These are phyloP conservation scores for Drosophila dives DNA, from an alignment of 2,888 invertebrate genomes.

Conservation along the genomic window DNA sequence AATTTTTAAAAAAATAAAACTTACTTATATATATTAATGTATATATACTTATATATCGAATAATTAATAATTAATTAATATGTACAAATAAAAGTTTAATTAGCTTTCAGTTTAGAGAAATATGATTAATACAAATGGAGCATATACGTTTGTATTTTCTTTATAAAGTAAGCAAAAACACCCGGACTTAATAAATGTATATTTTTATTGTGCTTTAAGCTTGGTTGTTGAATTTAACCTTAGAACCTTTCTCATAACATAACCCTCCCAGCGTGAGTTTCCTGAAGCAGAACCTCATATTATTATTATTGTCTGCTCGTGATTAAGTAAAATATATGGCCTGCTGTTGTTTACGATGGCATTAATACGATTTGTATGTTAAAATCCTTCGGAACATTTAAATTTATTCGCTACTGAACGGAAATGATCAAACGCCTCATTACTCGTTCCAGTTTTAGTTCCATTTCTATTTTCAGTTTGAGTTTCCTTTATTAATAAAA, in stretches of 20 bases:
- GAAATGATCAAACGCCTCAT: slow-evolving; percentile 71
- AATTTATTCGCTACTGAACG: slow-evolving; percentile 53
- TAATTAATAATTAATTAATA: not conserved
- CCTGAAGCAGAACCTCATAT: slow-evolving; percentile 8
- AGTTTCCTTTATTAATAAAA: slow-evolving; percentile 46
- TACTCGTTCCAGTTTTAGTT: slow-evolving; percentile 44
- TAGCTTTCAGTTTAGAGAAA: not conserved
- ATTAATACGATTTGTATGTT: slow-evolving; percentile 57
- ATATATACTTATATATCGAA: not conserved
- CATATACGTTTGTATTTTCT: not conserved
- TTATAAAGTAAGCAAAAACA: not conserved
- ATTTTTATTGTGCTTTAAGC: not conserved
- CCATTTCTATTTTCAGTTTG: slow-evolving; percentile 24
- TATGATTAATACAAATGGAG: too few relatives aligned
- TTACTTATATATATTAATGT: not conserved
- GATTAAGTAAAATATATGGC: slow-evolving; percentile 31
- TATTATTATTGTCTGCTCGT: slow-evolving; percentile 6
- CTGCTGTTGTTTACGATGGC: slow-evolving; percentile 35
- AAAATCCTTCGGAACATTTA: slow-evolving; percentile 47
- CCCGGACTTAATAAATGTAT: not conserved
- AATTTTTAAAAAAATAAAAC: not conserved
- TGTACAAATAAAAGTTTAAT: not conserved
- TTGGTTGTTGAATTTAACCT: not conserved
- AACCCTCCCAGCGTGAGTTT: not conserved
- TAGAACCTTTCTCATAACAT: too few relatives aligned